Evolutionary conservation across 2,113 vertebrate genomes (phyloP).

Genomic region (Gallinago undulata): DNA sequence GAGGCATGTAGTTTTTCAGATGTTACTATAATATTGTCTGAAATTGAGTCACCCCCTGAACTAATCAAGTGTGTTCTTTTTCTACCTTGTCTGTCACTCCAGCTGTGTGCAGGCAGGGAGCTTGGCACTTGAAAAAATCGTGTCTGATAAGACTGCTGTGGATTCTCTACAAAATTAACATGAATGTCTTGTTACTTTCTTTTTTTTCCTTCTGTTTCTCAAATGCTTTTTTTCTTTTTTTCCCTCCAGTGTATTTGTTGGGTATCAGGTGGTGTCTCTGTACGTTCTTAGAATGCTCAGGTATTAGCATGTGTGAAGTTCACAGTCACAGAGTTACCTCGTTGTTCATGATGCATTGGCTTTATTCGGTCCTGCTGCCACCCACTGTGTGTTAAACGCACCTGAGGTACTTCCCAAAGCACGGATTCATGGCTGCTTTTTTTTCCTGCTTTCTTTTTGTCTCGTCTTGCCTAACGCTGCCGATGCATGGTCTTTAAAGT

Average conservation of each 20-base stretch:
- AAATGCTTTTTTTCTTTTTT: not conserved
- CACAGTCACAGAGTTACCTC: fast-evolving
- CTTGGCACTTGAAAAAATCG: not conserved
- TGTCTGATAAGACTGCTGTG: not conserved
- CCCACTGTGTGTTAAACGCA: fast-evolving
- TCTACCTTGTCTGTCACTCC: not conserved
- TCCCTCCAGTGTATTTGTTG: not conserved
- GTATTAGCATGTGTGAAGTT: not conserved
- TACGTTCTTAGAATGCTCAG: fast-evolving
- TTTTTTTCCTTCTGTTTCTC: not conserved
- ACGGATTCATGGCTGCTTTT: not conserved
- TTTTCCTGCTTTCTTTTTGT: not conserved
- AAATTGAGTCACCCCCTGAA: not conserved
- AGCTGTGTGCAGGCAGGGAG: not conserved
- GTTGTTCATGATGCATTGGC: not conserved
- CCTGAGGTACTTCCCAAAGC: not conserved
- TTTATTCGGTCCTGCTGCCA: not conserved
- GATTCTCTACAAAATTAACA: not conserved
- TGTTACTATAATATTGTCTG: not conserved
- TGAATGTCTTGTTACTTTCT: not conserved
- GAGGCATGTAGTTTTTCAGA: not conserved
- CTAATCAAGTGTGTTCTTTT: too few relatives aligned
- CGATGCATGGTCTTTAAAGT: not conserved
- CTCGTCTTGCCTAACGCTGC: not conserved
- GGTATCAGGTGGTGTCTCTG: too few relatives aligned